These are phyloP conservation scores for Tetramorium simillimum DNA, from an alignment of 1,140 invertebrate genomes.

Conservation along the genomic window DNA sequence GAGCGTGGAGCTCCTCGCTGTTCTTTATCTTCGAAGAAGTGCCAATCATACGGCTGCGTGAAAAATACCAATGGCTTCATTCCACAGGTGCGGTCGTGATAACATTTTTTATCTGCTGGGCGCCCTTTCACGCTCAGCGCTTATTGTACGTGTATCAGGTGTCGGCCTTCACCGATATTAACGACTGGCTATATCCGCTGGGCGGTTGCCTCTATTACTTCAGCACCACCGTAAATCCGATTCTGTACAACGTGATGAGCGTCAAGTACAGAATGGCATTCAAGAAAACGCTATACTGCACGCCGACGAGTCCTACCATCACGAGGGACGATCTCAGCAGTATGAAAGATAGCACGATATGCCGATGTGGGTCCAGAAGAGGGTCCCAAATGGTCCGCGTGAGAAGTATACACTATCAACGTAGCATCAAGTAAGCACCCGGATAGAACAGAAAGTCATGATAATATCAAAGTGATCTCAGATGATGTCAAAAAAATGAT, in stretches of 20 bases:
- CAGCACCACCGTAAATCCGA: slow-evolving; percentile 95
- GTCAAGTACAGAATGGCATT: slow-evolving; percentile 94
- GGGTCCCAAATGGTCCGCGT: slow-evolving; percentile 56
- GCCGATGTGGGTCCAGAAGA: slow-evolving; percentile 22
- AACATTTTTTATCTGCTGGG: slow-evolving; percentile 98
- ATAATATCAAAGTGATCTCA: no score
- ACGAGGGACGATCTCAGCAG: slow-evolving; percentile 55
- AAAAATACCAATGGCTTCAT: slow-evolving; percentile 51
- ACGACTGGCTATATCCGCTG: slow-evolving; percentile 92
- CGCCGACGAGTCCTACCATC: slow-evolving; percentile 34
- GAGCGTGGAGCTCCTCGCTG: neutral
- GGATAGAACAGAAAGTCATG: no score
- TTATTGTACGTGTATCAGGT: slow-evolving; percentile 90
- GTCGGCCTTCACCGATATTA: slow-evolving; percentile 87
- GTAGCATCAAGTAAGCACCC: slow-evolving; percentile 47
- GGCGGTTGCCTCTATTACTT: slow-evolving; percentile 95
- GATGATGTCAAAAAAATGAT: no score
- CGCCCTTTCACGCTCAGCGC: slow-evolving; percentile 97
- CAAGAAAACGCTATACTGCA: slow-evolving; percentile 88
- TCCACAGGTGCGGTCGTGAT: slow-evolving; percentile 96
- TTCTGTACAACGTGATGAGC: slow-evolving; percentile 97
- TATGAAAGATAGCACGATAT: slow-evolving; percentile 46
- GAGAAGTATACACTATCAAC: slow-evolving; percentile 46
- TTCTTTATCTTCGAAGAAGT: neutral
- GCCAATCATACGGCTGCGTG: neutral